These are phyloP conservation scores for Parauchenoglanis ngamensis DNA, from an alignment of 2,797 vertebrate species.

Conservation along the genomic window DNA sequence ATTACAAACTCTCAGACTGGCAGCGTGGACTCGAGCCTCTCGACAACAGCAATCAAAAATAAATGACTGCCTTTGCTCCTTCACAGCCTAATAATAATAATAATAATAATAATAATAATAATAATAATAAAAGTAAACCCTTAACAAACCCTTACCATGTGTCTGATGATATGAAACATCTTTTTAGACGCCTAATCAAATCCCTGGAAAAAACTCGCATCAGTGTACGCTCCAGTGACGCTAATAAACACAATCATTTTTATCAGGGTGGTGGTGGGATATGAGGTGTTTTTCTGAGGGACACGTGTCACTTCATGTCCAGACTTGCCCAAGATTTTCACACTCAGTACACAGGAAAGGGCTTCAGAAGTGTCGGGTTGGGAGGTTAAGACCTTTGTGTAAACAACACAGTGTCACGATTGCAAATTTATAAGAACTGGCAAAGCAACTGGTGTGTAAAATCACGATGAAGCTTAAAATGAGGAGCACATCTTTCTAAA, in stretches of 20 bases:
- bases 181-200: not conserved
- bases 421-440: not conserved
- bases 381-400: constrained; percentile 26
- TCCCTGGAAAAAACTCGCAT: not conserved
- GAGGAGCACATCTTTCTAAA: not conserved
- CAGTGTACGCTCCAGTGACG: constrained; percentile 44
- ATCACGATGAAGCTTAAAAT: not conserved
- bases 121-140: not conserved
- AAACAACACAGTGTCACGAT: not conserved
- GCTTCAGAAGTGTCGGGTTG: constrained; percentile 23
- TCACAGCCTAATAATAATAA: constrained; percentile 29
- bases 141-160: not conserved
- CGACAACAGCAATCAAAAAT: constrained; percentile 44
- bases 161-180: not conserved
- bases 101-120: constrained; percentile 25
- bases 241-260: constrained; percentile 35
- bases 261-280: constrained; percentile 14
- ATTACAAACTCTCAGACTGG: constrained; percentile 66
- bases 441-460: not conserved
- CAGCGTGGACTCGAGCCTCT: constrained; percentile 56
- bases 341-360: constrained; percentile 38
- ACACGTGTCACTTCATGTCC: constrained; percentile 52
- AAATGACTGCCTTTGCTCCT: constrained; percentile 37
- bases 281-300: constrained; percentile 48
- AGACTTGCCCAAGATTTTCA: constrained; percentile 52